Conservation (phyloP, 2,113 vertebrate species). For the Pelecanoides urinatrix region DNA sequence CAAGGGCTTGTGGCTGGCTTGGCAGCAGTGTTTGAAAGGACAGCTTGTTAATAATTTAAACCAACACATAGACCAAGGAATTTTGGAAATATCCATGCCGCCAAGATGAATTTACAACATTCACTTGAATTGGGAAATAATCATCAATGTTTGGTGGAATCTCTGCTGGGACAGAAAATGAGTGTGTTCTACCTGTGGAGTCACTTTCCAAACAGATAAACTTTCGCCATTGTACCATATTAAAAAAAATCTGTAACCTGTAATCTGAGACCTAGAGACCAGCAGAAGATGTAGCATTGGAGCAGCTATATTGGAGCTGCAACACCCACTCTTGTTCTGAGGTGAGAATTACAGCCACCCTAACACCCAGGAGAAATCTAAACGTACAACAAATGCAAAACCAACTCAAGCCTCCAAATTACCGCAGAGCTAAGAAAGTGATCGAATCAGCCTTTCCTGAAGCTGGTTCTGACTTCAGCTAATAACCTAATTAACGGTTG, state of each 20-base stretch:
- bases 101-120: not conserved
- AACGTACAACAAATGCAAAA: too few relatives aligned
- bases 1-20: not conserved
- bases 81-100: not conserved
- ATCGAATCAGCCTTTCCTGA: too few relatives aligned
- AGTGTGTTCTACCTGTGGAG: not conserved
- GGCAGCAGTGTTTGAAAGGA: not conserved
- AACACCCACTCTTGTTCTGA: too few relatives aligned
- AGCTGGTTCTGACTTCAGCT: not conserved
- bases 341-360: too few relatives aligned
- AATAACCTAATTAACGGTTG: not conserved
- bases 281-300: too few relatives aligned
- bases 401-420: too few relatives aligned
- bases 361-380: too few relatives aligned
- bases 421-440: too few relatives aligned
- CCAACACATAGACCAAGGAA: not conserved
- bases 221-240: not conserved
- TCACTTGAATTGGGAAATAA: not conserved
- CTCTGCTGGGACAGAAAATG: not conserved
- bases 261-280: too few relatives aligned
- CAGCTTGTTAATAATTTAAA: not conserved
- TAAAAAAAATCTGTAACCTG: not conserved
- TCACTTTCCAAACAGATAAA: not conserved
- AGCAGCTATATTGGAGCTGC: too few relatives aligned
- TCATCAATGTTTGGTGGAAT: not conserved